Conservation (phyloP, 2,113 vertebrate species). For the Typhlomys cinereus region DNA sequence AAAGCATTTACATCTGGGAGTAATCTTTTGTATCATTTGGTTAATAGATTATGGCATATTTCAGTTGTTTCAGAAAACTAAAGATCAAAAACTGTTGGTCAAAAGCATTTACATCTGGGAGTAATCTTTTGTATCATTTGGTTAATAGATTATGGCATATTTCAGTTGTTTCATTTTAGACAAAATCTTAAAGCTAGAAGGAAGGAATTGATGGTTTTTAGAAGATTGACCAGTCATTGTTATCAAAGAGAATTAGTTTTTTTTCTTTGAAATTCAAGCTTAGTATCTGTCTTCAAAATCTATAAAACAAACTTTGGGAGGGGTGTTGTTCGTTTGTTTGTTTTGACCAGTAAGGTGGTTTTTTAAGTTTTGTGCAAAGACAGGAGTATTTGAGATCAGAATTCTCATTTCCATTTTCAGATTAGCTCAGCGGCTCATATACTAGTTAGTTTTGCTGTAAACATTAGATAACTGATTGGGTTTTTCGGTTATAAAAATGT, state of each 20-base stretch:
- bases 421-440: neutral
- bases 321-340: neutral
- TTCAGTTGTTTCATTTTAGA: conserved; percentile 30
- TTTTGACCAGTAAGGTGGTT: neutral
- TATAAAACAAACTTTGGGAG: neutral
- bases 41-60: neutral
- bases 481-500: neutral
- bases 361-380: neutral
- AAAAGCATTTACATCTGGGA: neutral
- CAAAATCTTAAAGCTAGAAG: conserved; percentile 15
- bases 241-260: conserved; percentile 2
- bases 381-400: neutral
- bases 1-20: neutral
- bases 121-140: neutral
- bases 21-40: neutral
- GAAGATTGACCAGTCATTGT: neutral
- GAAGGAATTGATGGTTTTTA: conserved; percentile 35
- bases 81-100: neutral
- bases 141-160: neutral
- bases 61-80: conserved; percentile 29
- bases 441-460: conserved; percentile 9
- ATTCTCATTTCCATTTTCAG: conserved; percentile 4
- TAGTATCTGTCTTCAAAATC: neutral
- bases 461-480: conserved; percentile 7
- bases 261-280: conserved; percentile 12